Percentiles rank a stretch among this genome's conserved stretches.
These are phyloP conservation scores for Alcis repandata DNA, from an alignment of 2,888 invertebrate species.

Conservation along the genomic window DNA sequence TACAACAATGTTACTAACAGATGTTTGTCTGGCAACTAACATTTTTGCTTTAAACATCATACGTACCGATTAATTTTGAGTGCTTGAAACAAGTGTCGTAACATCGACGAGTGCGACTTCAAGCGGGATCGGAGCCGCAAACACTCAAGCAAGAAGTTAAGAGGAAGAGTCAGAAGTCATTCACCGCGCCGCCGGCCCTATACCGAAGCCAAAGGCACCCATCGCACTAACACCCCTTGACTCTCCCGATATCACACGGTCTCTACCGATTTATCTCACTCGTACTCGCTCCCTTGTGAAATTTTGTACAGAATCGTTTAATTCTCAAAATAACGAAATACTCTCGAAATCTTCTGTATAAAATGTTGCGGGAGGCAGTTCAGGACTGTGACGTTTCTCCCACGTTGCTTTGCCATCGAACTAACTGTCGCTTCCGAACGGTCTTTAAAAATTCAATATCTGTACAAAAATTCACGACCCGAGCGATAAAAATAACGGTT, in stretches of 20 bases:
- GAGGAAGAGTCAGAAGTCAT: constrained; percentile 52
- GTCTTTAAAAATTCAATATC: not conserved
- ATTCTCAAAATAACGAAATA: not conserved
- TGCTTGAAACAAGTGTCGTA: constrained; percentile 8
- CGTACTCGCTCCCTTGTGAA: constrained; percentile 29
- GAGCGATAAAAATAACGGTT: constrained; percentile 77
- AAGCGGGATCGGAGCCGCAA: constrained; percentile 19
- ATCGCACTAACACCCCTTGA: constrained; percentile 59
- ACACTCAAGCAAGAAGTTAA: constrained; percentile 58
- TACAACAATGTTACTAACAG: not conserved
- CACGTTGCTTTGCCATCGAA: no score
- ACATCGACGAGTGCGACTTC: not conserved
- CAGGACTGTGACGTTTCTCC: no score
- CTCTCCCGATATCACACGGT: constrained; percentile 36
- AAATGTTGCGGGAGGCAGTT: no score
- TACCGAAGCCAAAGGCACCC: constrained; percentile 85
- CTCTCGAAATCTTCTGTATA: not conserved
- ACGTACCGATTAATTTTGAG: not conserved
- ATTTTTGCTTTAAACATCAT: not conserved
- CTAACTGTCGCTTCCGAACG: no score
- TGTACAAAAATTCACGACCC: constrained; percentile 28
- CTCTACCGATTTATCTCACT: constrained; percentile 32
- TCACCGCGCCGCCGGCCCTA: constrained; percentile 66
- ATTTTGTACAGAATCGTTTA: constrained; percentile 25
- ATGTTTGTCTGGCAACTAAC: not conserved